Base-by-base conservation (phyloP, 2,888 invertebrate species). In the Steinernema scapterisci region DNA sequence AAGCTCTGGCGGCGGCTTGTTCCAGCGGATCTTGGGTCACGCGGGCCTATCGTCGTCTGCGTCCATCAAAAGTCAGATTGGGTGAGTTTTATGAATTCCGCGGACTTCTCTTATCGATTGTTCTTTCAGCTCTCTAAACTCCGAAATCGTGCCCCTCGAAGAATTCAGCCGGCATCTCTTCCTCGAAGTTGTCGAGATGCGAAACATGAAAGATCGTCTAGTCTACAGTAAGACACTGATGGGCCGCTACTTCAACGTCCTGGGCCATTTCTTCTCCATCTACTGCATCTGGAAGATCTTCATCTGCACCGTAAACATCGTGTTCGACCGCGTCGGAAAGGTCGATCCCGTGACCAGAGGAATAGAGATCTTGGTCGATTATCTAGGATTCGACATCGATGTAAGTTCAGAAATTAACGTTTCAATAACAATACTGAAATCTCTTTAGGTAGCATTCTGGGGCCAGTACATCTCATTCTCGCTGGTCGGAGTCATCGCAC, bases 231-330 rank as follows among this genome's bases (percentile, higher is more conserved):
- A 92, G 83, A 97, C 97, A 0, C 93, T 95, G 90, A 94, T 95
- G 88, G 99, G 99, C 82, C 94, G 93, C 90, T 99, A 97, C 89
- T 99, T 99, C 89, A 99, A 99, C 90, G 93, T 95, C 81, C 90
- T 99, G 1, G 99, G 99, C 0, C 95, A 99, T 87, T 97, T 99
- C 89, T 99, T 99, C 90, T 97, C 97, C 1, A 90, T 95, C 0
- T 99, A 99, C 87, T 99, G 99, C 88, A 91, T 95, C 77, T 97
- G 97, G 95, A 99, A 99, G 91, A 99, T 99, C 88, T 94, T 97
- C 88, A 97, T 99, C 89, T 85, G 82, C 51, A 83, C 87, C 16
- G 80, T 84, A 73, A 99, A 99, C 89, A 99, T 99, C 85, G 94
- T 99, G 23, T 97, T 99, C 89, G 97, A 99, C 89, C 92, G 99